Conservation (phyloP, 2,888 invertebrate species). For the Dilophus febrilis region DNA sequence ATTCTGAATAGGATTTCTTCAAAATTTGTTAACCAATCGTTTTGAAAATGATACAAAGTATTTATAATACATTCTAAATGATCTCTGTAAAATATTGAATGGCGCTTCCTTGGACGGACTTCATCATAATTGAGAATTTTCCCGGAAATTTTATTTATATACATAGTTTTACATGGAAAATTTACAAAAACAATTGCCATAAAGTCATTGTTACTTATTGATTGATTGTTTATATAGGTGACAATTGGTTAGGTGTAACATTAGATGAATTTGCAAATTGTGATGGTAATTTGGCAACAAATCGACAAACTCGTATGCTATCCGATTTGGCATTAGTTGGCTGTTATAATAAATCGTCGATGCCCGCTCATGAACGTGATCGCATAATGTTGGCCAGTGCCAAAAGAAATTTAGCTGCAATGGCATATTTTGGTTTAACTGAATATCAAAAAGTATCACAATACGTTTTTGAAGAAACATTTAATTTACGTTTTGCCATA, state of each 20-base stretch:
- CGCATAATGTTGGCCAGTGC: constrained; percentile 85
- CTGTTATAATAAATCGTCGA: constrained; percentile 78
- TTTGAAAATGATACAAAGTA: too few relatives aligned
- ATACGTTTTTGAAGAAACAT: constrained; percentile 88
- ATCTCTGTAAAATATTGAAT: too few relatives aligned
- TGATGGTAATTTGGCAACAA: constrained; percentile 84
- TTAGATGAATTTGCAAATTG: constrained; percentile 84
- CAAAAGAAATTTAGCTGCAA: constrained; percentile 80
- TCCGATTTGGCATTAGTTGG: constrained; percentile 88
- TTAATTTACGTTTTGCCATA: constrained; percentile 75
- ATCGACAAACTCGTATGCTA: constrained; percentile 95
- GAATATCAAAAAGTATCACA: constrained; percentile 88
- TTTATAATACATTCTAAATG: too few relatives aligned
- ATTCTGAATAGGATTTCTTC: too few relatives aligned
- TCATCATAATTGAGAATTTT: too few relatives aligned
- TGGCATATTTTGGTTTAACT: constrained; percentile 95
- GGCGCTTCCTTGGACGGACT: too few relatives aligned
- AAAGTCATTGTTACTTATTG: too few relatives aligned
- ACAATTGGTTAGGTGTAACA: constrained; percentile 77
- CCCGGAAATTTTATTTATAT: too few relatives aligned
- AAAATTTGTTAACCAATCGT: too few relatives aligned
- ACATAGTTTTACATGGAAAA: too few relatives aligned
- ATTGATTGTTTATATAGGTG: too few relatives aligned
- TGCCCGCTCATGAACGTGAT: constrained; percentile 58
- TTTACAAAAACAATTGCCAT: too few relatives aligned